phyloP scores from a whole-genome alignment of 1,140 invertebrate genomes.

The Microplitis demolitor region DNA sequence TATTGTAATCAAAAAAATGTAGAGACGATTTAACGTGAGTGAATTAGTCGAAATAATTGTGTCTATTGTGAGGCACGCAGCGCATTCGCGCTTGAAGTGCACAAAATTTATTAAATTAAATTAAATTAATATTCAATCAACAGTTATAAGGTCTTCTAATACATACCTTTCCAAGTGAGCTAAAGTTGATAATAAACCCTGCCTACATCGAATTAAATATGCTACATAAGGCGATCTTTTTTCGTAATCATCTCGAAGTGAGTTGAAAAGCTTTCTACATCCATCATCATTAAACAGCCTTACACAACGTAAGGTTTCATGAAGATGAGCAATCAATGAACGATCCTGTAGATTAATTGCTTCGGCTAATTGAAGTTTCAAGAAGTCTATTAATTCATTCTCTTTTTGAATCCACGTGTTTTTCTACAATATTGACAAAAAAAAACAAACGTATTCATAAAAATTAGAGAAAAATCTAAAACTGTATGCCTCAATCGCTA shows the following conservation, averaged over 20 bases:
- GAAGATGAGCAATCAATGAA: conserved; percentile 81
- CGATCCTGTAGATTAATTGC: conserved; percentile 85
- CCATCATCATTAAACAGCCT: conserved; percentile 74
- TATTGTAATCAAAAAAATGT: too few relatives aligned
- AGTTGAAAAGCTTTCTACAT: conserved; percentile 76
- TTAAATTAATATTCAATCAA: background rate
- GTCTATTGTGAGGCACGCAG: too few relatives aligned
- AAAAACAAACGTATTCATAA: conserved; percentile 10
- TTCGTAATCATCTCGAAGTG: conserved; percentile 82
- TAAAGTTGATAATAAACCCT: conserved; percentile 80
- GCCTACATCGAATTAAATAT: conserved; percentile 83
- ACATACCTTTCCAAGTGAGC: conserved; percentile 76
- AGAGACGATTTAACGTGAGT: too few relatives aligned
- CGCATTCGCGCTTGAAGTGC: too few relatives aligned
- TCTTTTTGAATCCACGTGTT: conserved; percentile 63
- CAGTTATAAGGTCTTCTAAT: conserved; percentile 33
- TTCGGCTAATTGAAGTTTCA: conserved; percentile 84
- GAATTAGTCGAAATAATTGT: too few relatives aligned
- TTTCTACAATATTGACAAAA: conserved; percentile 45
- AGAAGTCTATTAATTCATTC: conserved; percentile 73
- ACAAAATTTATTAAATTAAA: too few relatives aligned
- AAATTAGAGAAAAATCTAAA: too few relatives aligned
- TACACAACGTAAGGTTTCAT: conserved; percentile 85
- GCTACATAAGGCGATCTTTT: conserved; percentile 81
- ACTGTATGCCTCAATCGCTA: too few relatives aligned